These are phyloP conservation scores for Rhorus exstirpatorius DNA, from an alignment of 2,888 invertebrate genomes.

Conservation along the genomic window DNA sequence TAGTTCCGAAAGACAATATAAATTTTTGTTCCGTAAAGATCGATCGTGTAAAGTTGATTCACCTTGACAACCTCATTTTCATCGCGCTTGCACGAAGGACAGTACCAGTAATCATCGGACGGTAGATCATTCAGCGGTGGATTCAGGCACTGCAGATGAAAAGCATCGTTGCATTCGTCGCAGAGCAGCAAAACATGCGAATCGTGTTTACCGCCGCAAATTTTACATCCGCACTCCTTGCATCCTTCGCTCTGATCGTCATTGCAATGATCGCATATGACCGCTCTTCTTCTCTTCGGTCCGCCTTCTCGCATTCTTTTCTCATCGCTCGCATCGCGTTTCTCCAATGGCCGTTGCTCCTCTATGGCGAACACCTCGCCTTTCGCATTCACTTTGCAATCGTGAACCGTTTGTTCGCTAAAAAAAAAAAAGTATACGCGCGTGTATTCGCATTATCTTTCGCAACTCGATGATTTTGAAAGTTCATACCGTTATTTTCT, in stretches of 20 bases:
- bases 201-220: conserved; percentile 91
- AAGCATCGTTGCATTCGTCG: conserved; percentile 93
- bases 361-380: conserved; percentile 91
- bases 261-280: conserved; percentile 90
- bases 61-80: conserved; percentile 90
- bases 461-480: too few species aligned
- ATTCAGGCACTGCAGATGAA: conserved; percentile 91
- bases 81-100: conserved; percentile 92
- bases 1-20: too few species aligned
- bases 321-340: conserved; percentile 87
- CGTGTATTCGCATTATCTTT: too few species aligned
- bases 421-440: background rate
- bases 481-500: too few species aligned
- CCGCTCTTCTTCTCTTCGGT: conserved; percentile 87
- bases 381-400: conserved; percentile 88
- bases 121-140: conserved; percentile 91
- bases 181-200: conserved; percentile 92
- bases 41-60: too few species aligned
- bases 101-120: conserved; percentile 92
- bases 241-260: conserved; percentile 90
- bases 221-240: conserved; percentile 91
- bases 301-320: conserved; percentile 77
- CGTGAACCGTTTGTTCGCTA: conserved; percentile 84
- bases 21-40: too few species aligned
- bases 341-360: conserved; percentile 85